phyloP scores from a whole-genome alignment of 2,797 vertebrate species.

The Poeciliopsis gracilis region DNA sequence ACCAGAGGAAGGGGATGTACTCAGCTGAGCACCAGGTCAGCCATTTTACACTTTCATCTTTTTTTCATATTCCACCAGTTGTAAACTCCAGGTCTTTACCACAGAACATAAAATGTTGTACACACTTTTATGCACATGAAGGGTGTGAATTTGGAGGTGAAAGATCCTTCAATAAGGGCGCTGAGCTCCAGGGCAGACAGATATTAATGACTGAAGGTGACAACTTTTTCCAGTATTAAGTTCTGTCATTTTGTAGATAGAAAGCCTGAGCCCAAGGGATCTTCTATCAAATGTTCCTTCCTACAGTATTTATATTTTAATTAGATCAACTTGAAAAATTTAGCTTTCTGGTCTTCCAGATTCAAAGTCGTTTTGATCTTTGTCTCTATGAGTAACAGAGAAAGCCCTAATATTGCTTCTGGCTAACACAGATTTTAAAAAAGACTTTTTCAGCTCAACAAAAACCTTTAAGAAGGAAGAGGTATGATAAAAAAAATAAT shows the following conservation, averaged over 20 bases:
- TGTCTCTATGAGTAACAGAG: not conserved
- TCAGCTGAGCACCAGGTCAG: constrained; percentile 47
- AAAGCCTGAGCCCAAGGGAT: not conserved
- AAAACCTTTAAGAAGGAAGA: not conserved
- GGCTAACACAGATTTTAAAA: not conserved
- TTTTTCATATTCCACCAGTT: constrained; percentile 58
- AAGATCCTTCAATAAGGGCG: constrained; percentile 56
- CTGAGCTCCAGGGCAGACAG: constrained; percentile 49
- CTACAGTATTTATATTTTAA: constrained; percentile 39
- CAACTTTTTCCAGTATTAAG: constrained; percentile 64
- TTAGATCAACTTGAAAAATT: constrained; percentile 39
- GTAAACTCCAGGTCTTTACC: constrained; percentile 33
- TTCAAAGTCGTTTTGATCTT: constrained; percentile 1
- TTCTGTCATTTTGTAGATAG: constrained; percentile 28
- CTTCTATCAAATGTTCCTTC: constrained; percentile 1
- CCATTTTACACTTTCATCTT: constrained; percentile 54
- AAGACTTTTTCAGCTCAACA: not conserved
- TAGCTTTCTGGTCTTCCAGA: constrained; percentile 28
- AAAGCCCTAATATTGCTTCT: not conserved
- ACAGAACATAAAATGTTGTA: not conserved
- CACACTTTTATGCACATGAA: not conserved
- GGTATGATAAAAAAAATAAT: not conserved
- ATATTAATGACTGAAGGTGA: constrained; percentile 68
- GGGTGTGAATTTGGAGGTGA: constrained; percentile 6
- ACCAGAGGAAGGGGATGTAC: constrained; percentile 6